Evolutionary conservation across 2,797 vertebrate genomes (phyloP).

Genomic region (Protonibea diacanthus): DNA sequence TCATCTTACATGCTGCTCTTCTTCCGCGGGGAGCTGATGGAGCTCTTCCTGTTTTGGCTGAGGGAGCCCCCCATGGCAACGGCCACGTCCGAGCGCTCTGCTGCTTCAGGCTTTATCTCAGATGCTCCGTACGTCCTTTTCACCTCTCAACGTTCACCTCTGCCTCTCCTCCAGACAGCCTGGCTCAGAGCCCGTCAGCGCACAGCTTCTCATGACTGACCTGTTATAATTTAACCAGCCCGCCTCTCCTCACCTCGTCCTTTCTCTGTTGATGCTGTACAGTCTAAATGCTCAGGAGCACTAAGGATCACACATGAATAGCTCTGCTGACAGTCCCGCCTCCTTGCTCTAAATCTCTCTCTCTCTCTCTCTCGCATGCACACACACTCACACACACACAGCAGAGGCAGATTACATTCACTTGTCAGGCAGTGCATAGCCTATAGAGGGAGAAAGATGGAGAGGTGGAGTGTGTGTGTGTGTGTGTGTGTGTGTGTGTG

Average conservation of each 20-base stretch:
- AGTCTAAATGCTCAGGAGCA: conserved; percentile 44
- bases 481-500: conserved; percentile 14
- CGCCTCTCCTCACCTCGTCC: conserved; percentile 25
- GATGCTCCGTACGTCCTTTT: conserved; percentile 44
- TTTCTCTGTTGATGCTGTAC: conserved; percentile 51
- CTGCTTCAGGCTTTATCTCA: conserved; percentile 47
- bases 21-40: conserved; percentile 72
- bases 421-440: conserved; percentile 44
- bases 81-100: conserved; percentile 16
- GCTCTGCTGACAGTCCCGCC: conserved; percentile 64
- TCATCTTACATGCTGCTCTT: conserved; percentile 83
- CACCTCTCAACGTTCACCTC: conserved; percentile 56
- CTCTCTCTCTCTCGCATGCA: conserved; percentile 6
- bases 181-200: conserved; percentile 29
- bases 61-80: conserved; percentile 83
- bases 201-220: conserved; percentile 53
- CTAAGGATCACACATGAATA: conserved; percentile 58
- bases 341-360: conserved; percentile 61
- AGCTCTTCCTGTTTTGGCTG: conserved; percentile 78
- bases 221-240: conserved; percentile 23
- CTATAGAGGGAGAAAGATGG: conserved; percentile 33
- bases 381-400: conserved; percentile 31
- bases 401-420: conserved; percentile 47
- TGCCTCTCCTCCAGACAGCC: conserved; percentile 46
- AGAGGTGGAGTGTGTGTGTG: conserved; percentile 10